These are phyloP conservation scores for Tympanoctomys barrerae DNA, from an alignment of 2,797 vertebrate genomes.

Conservation along the genomic window DNA sequence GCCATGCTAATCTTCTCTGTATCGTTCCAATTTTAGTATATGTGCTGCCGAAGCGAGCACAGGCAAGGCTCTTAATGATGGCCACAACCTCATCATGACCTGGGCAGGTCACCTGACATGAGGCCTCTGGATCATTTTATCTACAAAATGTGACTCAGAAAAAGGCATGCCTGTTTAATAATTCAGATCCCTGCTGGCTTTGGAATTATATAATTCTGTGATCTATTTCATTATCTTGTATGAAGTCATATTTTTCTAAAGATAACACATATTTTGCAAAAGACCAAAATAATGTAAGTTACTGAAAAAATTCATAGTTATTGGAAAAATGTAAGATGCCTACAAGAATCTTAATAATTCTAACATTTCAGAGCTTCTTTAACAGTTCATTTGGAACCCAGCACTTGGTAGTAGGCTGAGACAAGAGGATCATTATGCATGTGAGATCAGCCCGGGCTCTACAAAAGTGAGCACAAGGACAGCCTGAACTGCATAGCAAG, in stretches of 20 bases:
- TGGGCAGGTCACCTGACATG: neutral
- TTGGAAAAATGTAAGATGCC: neutral
- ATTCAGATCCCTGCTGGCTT: constrained; percentile 6
- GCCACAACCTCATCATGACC: neutral
- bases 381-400: neutral
- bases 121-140: neutral
- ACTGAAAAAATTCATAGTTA: neutral
- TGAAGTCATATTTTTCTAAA: neutral
- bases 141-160: neutral
- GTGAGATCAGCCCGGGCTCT: no score
- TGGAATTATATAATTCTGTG: constrained; percentile 19
- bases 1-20: no score
- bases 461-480: no score
- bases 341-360: neutral
- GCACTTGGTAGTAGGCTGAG: no score
- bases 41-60: no score
- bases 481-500: no score
- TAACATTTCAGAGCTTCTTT: neutral
- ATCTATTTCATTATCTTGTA: neutral
- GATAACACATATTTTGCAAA: neutral
- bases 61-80: neutral
- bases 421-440: no score
- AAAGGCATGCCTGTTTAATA: neutral
- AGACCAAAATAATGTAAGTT: neutral
- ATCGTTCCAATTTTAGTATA: no score